Evolutionary conservation across 2,113 vertebrate genomes (phyloP).

Genomic region (Tympanuchus pallidicinctus): DNA sequence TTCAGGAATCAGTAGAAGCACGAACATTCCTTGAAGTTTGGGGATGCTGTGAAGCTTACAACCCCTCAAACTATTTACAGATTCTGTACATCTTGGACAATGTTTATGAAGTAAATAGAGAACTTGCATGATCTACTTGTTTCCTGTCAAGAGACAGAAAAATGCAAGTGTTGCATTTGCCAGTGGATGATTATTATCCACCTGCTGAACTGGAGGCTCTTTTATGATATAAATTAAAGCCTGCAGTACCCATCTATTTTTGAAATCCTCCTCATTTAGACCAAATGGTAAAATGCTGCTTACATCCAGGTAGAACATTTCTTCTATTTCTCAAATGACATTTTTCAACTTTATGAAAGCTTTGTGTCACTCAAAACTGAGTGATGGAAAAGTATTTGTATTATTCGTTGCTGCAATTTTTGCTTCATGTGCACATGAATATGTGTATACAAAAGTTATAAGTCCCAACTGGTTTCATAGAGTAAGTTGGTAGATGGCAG

Average conservation of each 20-base stretch:
- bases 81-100: neutral
- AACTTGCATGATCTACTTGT: neutral
- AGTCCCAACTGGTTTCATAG: neutral
- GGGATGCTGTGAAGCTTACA: neutral
- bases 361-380: neutral
- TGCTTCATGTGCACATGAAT: neutral
- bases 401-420: neutral
- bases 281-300: neutral
- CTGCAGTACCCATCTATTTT: neutral
- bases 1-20: neutral
- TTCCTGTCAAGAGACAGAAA: neutral
- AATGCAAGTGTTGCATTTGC: neutral
- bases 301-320: neutral
- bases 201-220: neutral
- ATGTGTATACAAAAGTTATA: rapidly evolving
- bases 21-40: neutral
- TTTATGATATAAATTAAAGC: neutral
- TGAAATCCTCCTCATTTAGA: neutral
- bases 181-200: neutral
- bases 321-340: neutral
- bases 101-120: neutral
- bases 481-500: neutral
- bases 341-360: neutral
- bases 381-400: neutral
- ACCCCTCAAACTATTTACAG: neutral